Percentiles rank a stretch among this genome's conserved stretches.
Evolutionary conservation across 2,113 vertebrate species (phyloP).

Genomic region (Peucedramus taeniatus): DNA sequence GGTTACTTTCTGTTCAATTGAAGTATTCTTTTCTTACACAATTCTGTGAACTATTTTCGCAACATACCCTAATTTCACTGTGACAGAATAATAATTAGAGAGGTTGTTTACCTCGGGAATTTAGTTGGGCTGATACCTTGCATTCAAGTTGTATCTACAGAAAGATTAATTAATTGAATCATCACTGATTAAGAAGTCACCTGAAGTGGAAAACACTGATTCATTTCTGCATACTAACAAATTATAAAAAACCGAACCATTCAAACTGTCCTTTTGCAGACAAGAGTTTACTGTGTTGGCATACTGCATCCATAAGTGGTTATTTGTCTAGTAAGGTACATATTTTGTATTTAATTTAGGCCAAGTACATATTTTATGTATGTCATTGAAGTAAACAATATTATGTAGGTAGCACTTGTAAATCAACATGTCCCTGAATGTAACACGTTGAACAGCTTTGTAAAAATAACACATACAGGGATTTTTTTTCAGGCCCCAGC

Average conservation of each 20-base stretch:
- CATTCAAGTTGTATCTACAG: background rate
- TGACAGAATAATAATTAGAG: conserved; percentile 15
- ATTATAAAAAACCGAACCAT: background rate
- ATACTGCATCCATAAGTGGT: background rate
- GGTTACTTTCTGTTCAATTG: background rate
- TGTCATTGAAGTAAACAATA: conserved; percentile 5
- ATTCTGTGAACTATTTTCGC: background rate
- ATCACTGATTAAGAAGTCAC: conserved; percentile 39
- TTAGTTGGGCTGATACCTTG: background rate
- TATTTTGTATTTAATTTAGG: conserved; percentile 15
- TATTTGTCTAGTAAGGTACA: conserved; percentile 14
- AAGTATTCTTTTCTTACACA: background rate
- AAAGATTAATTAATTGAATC: conserved; percentile 45
- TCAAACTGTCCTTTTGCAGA: background rate
- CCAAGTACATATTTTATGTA: conserved; percentile 12
- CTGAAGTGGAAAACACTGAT: conserved; percentile 37
- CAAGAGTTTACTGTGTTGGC: background rate
- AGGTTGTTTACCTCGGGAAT: background rate
- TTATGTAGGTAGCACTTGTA: conserved; percentile 29
- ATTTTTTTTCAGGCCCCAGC: background rate
- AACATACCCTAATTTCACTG: background rate
- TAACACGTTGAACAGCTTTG: background rate
- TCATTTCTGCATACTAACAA: conserved; percentile 7
- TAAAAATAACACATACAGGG: background rate
- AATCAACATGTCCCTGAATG: conserved; percentile 6